Base-by-base conservation (phyloP, 2,113 vertebrate genomes). In the Antennarius striatus region DNA sequence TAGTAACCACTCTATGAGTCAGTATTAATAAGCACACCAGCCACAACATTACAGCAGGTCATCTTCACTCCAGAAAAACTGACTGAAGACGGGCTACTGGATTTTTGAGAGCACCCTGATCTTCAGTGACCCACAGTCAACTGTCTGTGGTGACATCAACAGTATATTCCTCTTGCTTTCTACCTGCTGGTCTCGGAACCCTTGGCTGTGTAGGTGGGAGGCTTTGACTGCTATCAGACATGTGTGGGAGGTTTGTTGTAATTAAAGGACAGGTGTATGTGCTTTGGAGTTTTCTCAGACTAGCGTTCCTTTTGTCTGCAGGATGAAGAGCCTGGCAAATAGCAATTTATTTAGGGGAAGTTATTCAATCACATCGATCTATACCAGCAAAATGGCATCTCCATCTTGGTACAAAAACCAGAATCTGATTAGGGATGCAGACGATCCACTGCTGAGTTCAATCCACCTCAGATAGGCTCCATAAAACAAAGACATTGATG, bases 181-280 rank as follows among this genome's bases (percentile, higher is more conserved):
- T 22, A 22, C 22, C 2, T 22, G 22, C 54, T 54, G 63, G 51
- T 62, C 47, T 22, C 30, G 28, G 50, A 62, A 7, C 43, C 60
- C 46, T 50, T 46, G 58, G 10, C 61, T 62, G n/a, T 42, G 61
- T 70, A 46, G 61, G 79, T 58, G 74, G 70, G 57, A 71, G 67
- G 67, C 62, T 11, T 56, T n/a, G 47, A 55, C 28, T 12, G 12
- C 4, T 1, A 50, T 15, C 36, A 56, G 17, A 32, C 46, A 40
- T 68, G 22, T 71, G 69, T 57, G 64, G 59, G 71, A 66, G 52
- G 49, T 47, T 30, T 28, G 12, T 49, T 13, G 47, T 46, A 22
- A 47, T 43, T 22, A 70, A 47, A 50, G 55, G 29, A 16, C 69
- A 55, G 42, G 49, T 66, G 56, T 56, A 39, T 16, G 30, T 53